Evolutionary conservation across 2,797 vertebrate genomes (phyloP).

Genomic region (Acipenser oxyrinchus): DNA sequence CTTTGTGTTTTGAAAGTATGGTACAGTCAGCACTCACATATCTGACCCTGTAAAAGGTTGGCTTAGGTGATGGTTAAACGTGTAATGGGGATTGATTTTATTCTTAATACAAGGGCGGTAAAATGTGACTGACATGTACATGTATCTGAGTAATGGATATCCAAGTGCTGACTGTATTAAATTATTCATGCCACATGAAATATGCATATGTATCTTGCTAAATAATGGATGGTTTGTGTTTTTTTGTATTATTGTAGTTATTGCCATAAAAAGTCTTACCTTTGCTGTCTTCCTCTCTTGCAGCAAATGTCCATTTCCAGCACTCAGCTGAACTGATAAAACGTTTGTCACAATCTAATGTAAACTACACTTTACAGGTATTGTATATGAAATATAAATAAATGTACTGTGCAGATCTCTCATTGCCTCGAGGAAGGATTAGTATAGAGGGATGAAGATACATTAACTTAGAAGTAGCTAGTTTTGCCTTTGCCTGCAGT

Average conservation of each 20-base stretch:
- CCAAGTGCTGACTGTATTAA: background rate
- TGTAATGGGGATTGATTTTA: too few relatives aligned
- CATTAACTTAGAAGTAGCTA: too few relatives aligned
- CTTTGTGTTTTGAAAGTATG: background rate
- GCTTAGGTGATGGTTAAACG: too few relatives aligned
- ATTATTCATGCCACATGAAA: background rate
- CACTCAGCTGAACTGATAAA: constrained; percentile 94
- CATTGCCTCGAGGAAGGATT: too few relatives aligned
- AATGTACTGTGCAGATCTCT: too few relatives aligned
- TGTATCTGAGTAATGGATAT: too few relatives aligned
- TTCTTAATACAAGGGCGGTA: too few relatives aligned
- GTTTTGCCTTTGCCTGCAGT: background rate
- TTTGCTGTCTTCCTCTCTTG: constrained; percentile 37
- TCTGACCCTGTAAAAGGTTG: too few relatives aligned
- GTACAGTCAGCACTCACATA: too few relatives aligned
- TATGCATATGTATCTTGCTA: background rate
- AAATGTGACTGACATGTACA: too few relatives aligned
- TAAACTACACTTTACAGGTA: constrained; percentile 97
- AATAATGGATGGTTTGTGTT: background rate
- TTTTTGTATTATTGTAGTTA: background rate
- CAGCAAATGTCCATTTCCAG: constrained; percentile 94
- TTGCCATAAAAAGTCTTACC: background rate
- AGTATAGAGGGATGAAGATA: too few relatives aligned
- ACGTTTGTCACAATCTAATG: constrained; percentile 83
- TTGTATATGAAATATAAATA: background rate